phyloP scores from a whole-genome alignment of 2,113 vertebrate genomes.

The Caloenas nicobarica region DNA sequence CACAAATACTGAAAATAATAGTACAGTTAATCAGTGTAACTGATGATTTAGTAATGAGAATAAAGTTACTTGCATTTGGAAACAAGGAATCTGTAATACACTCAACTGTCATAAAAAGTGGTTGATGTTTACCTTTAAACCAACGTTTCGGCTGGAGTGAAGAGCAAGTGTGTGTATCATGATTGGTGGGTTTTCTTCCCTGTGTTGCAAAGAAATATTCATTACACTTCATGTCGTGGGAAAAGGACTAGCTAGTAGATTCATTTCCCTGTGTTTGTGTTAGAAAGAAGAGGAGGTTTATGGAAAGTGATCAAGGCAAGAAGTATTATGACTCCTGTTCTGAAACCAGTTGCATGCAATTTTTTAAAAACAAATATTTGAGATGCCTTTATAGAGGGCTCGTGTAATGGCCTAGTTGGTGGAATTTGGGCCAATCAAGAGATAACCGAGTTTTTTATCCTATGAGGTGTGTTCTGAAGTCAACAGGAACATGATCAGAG shows the following conservation, averaged over 20 bases:
- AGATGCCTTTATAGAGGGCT: slow-evolving; percentile 33
- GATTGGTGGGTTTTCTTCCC: not conserved
- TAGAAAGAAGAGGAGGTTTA: not conserved
- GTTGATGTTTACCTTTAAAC: not conserved
- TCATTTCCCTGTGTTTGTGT: not conserved
- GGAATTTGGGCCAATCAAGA: slow-evolving; percentile 19
- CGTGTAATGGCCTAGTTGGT: slow-evolving; percentile 29
- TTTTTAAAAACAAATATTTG: slow-evolving; percentile 32
- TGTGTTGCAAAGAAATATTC: not conserved
- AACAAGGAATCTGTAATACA: not conserved
- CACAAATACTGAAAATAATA: not conserved
- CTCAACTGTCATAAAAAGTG: not conserved
- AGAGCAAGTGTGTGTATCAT: not conserved
- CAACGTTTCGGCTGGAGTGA: not conserved
- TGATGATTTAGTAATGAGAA: not conserved
- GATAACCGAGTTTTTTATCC: not conserved
- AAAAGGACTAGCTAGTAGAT: not conserved
- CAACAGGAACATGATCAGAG: slow-evolving; percentile 64
- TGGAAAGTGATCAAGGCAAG: slow-evolving; percentile 28
- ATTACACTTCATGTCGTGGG: not conserved
- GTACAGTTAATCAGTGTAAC: not conserved
- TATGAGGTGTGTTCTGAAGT: not conserved
- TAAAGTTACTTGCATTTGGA: not conserved
- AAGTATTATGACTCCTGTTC: not conserved
- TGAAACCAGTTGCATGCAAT: not conserved